Base-by-base conservation (phyloP, 2,113 vertebrate genomes). In the Amazona vittata region DNA sequence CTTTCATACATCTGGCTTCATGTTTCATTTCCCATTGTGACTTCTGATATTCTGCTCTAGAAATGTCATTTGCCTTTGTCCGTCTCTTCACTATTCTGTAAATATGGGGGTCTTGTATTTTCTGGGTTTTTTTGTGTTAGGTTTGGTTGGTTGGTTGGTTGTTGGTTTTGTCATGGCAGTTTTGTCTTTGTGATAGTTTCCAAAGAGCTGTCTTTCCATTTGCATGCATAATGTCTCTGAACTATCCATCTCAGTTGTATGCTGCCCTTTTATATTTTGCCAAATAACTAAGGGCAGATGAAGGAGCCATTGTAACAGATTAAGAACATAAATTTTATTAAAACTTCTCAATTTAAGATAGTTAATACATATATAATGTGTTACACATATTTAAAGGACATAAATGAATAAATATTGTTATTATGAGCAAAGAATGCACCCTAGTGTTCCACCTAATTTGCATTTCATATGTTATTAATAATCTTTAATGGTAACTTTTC, bases 201-300 rank as follows among this genome's bases (percentile, higher is more conserved):
- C 59, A 76, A 65, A 88, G 35, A 44, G 3, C 10, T 63, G 2
- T 63, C 73, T 86, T 90, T 70, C 60, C 6, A 28, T 67, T 75
- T 82, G 3, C 47, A 8, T 39, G 17, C 12, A 21, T 55, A 71
- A 67, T 46, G 11, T 24, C 24, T 78, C 46, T 78, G 31, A 84
- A 70, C 13, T 60, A 84, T 39, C 0, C 0, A 6, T 21, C 46
- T 69, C 49, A 31, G 20, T 74, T 78, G 9, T 7, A 19, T 17
- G 8, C 8, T 78, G 28, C 22, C 50, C 5, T 86, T 49, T 64
- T 78, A 35, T 55, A 46, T 46, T 75, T 50, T 75, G 33, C 50
- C 47, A 84, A 21, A 37, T 89, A 68, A 71, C 43, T 63, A 70
- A 43, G 22, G 41, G 44, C 18, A 59, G 50, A 46, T 24, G 59